Evolutionary conservation across 2,888 invertebrate genomes (phyloP), one percentile per base, ranked within the genome.

Genomic region (Coremacera marginata): DNA sequence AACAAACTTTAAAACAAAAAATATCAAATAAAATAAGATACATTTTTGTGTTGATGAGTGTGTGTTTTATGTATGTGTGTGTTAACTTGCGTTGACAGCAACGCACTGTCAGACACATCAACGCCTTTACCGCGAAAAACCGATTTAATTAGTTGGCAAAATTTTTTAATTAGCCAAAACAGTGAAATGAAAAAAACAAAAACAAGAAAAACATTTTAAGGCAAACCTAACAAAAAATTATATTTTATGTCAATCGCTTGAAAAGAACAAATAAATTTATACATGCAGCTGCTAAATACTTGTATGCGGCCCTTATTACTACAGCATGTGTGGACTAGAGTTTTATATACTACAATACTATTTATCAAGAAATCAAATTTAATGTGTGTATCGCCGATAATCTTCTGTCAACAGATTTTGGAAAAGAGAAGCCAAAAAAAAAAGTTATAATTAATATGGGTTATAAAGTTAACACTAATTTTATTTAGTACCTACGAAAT

Each of bases 91-190:
- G 68, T 51, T 68, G 68, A 68, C 68, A 68, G 49, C 31, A 55
- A 52, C 52, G 55, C 55, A 27, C 22, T 25, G 25, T 44, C 68
- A 49, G 51, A 16, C 51, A 51, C 16, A 16, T 68, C 72, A 73
- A 63, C 51, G 52, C 63, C 16, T 51, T 19, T 25, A 65, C 49
- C 63, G 51, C 73, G 22, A 19, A 31, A 65, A 49, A 49, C 19
- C 51, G 52, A 73, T 52, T 65, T 73, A 72, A 65, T 73, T 73
- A 73, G 72, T 65, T 57, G 55, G 14, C 37, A 31, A 60, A n/a
- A 71, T 55, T 60, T 60, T 71, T 71, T 37, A 71, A 37, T 71
- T 37, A 31, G 16, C 71, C n/a, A 31, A 63, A 27, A 27, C 27
- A 25, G 31, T n/a, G 31, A n/a, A 22, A 44, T 44, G 11, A 44